Evolutionary conservation across 64 coral and sea anemone species (phyloP).

Genomic region (Dendrophyllia cribrosa): DNA sequence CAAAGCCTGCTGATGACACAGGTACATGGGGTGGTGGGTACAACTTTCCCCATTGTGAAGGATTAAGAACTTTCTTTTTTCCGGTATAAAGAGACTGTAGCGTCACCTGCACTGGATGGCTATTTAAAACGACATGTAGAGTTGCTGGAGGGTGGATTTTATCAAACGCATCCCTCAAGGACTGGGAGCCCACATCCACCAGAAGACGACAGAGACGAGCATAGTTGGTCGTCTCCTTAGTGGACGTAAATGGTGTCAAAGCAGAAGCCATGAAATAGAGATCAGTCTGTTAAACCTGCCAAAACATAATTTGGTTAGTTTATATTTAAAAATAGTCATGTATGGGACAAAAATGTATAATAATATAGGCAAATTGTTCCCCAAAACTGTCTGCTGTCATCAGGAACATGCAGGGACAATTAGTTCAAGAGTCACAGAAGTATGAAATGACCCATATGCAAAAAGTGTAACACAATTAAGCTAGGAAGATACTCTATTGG

Average conservation of each 20-base stretch:
- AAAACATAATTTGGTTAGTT: too few relatives aligned
- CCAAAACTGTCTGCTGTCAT: too few relatives aligned
- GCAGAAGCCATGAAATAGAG: background rate
- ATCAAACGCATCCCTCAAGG: conserved; percentile 37
- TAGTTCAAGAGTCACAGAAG: too few relatives aligned
- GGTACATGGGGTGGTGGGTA: conserved; percentile 30
- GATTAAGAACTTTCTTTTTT: conserved; percentile 19
- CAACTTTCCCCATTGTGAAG: conserved; percentile 52
- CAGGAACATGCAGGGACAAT: too few relatives aligned
- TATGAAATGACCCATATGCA: too few relatives aligned
- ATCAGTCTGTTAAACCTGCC: too few relatives aligned
- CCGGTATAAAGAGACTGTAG: background rate
- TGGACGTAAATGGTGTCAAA: background rate
- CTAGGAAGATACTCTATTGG: too few relatives aligned
- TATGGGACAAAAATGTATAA: too few relatives aligned
- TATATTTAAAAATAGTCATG: too few relatives aligned
- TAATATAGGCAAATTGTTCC: too few relatives aligned
- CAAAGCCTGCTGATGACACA: conserved; percentile 59
- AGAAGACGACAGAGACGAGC: conserved; percentile 46
- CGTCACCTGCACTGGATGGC: background rate
- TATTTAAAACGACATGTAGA: conserved; percentile 16
- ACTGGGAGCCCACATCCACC: conserved; percentile 38
- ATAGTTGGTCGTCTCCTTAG: conserved; percentile 25
- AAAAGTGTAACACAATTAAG: too few relatives aligned
- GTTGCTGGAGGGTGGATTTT: conserved; percentile 18